phyloP scores from a whole-genome alignment of 2,113 vertebrate genomes.

The Amphiprion ocellaris region DNA sequence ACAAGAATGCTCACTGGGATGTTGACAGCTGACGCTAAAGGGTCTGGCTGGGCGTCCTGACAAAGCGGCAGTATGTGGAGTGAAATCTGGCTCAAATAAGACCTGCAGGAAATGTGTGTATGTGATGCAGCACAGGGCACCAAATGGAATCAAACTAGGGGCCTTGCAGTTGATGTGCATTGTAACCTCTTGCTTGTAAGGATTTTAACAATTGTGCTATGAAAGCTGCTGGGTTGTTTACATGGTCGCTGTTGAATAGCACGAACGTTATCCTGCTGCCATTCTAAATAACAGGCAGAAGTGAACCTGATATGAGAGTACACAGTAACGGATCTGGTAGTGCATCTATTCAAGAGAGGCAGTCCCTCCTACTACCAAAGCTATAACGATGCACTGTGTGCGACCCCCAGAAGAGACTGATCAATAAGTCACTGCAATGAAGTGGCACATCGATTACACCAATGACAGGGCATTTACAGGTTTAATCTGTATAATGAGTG shows the following conservation, averaged over 20 bases:
- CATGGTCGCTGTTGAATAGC: background rate
- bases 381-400: constrained; percentile 75
- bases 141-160: too few species aligned
- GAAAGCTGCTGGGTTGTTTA: background rate
- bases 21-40: too few species aligned
- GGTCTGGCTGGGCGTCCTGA: too few species aligned
- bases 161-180: too few species aligned
- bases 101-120: too few species aligned
- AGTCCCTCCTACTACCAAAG: constrained; percentile 46
- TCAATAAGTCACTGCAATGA: constrained; percentile 86
- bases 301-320: constrained; percentile 8
- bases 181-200: background rate
- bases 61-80: too few species aligned
- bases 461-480: constrained; percentile 84
- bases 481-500: constrained; percentile 87
- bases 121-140: too few species aligned
- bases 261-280: background rate
- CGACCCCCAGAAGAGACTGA: constrained; percentile 77
- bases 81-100: too few species aligned
- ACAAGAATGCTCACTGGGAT: too few species aligned
- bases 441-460: constrained; percentile 85
- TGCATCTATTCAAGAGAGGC: constrained; percentile 38
- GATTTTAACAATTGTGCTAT: background rate
- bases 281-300: constrained; percentile 3
- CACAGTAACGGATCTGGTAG: background rate